These are phyloP conservation scores for Rhingia rostrata DNA, from an alignment of 2,888 invertebrate genomes.

Conservation along the genomic window DNA sequence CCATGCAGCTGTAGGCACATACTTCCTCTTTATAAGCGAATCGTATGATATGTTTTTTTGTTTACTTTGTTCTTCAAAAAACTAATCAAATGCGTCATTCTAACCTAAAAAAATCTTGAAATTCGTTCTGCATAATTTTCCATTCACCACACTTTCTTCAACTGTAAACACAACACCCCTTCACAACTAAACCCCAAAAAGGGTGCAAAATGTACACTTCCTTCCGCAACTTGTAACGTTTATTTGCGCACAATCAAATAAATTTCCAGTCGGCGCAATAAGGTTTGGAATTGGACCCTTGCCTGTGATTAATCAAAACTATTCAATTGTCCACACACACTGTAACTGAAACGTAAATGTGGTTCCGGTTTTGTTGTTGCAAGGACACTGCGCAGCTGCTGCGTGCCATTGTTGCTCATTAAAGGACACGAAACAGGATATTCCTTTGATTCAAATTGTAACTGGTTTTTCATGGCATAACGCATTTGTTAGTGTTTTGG, in stretches of 20 bases:
- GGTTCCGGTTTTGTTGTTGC: constrained; percentile 48
- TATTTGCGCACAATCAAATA: constrained; percentile 3
- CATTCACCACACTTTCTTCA: constrained; percentile 7
- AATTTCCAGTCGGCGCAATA: constrained; percentile 34
- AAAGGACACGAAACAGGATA: constrained; percentile 28
- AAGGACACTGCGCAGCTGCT: constrained; percentile 57
- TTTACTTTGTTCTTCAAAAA: too few relatives aligned
- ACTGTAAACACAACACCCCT: constrained; percentile 14
- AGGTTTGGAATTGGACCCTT: constrained; percentile 7
- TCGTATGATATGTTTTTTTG: too few relatives aligned
- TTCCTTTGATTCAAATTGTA: neutral
- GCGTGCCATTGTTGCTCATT: constrained; percentile 12
- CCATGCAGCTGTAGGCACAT: too few relatives aligned
- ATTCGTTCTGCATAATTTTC: neutral
- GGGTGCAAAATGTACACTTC: constrained; percentile 22
- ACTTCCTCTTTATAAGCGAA: too few relatives aligned
- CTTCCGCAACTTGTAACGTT: constrained; percentile 44
- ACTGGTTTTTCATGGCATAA: constrained; percentile 13
- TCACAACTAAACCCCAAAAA: neutral
- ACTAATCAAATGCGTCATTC: constrained; percentile 8
- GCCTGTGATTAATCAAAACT: constrained; percentile 38
- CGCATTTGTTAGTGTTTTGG: constrained; percentile 18
- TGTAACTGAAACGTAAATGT: neutral
- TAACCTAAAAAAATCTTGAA: neutral
- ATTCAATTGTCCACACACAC: constrained; percentile 32